Base-by-base conservation (phyloP, 2,113 vertebrate species). In the Entomyzon cyanotis region DNA sequence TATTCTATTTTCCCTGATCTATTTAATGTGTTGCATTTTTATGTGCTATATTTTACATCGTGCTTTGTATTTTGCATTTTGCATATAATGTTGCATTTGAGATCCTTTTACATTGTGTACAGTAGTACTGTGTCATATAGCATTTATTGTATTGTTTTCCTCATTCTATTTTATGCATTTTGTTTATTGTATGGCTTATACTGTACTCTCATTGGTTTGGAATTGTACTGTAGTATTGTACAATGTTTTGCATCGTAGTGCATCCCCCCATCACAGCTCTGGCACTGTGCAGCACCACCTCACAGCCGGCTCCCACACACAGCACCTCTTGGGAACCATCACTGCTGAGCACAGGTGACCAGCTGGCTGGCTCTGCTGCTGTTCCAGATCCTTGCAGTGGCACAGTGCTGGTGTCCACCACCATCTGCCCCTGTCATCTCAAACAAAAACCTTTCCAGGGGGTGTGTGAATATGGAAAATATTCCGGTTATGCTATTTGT, bases 41-140 rank as follows among this genome's bases (percentile, higher is more conserved):
- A 33, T 0, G 0, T 11, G 4, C 31, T 44, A 12, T 23, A 23
- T 73, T 33, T 63, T 53, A 21, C 16, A 25, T 15, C 25, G 3
- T 62, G 47, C 17, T 35, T 67, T 75, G n/a, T 35, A 20, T 42
- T 67, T 30, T 67, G 31, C 14, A 35, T 49, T 42, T 56, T 42
- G 3, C 44, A 25, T 27, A 15, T 6, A 27, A 5, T 35, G 27
- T 27, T 49, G 30, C 6, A 56, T 10, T 31, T 15, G 58, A 65
- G 42, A 42, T 47, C 11, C 11, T 56, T 56, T 27, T 42, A 50
- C 10, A 44, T 23, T 50, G 12, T 28, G 19, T 33, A 37, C 6
- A 50, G 18, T 23, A 42, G 19, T 28, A 19, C 12, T 23, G 18
- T 28, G 22, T 49, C 35, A 33, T 19, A 44, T 6, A 42, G 5